Conservation (phyloP, 2,113 vertebrate genomes). For the Cyphomyrus plagiostoma region DNA sequence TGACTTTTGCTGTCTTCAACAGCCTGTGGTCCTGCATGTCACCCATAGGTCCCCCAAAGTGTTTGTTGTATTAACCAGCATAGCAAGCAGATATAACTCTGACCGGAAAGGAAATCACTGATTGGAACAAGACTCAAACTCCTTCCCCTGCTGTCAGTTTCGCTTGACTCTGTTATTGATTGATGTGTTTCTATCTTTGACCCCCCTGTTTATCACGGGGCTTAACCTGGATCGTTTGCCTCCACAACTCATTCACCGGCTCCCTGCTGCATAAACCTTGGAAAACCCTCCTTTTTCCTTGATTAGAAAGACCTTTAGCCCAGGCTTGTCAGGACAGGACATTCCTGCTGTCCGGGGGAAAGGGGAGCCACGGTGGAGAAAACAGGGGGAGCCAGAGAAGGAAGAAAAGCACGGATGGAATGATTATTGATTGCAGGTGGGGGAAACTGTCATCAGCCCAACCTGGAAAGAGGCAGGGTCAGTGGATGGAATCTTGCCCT, state of each 20-base stretch:
- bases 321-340: neutral
- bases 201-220: neutral
- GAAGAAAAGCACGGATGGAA: conserved; percentile 28
- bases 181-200: neutral
- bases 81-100: neutral
- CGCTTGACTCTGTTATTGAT: neutral
- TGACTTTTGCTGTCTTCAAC: neutral
- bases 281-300: neutral
- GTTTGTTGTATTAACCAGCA: neutral
- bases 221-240: neutral
- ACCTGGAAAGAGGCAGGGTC: conserved; percentile 21
- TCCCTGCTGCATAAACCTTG: neutral
- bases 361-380: neutral
- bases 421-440: conserved; percentile 43
- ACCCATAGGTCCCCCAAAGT: neutral
- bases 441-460: conserved; percentile 37
- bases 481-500: conserved; percentile 35
- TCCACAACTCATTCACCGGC: neutral
- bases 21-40: neutral
- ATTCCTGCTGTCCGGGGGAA: neutral
- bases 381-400: neutral
- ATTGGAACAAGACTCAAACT: neutral
- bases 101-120: neutral
- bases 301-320: neutral
- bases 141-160: neutral